Conservation (phyloP, 1,140 invertebrate species). For the Reticulitermes speratus region DNA sequence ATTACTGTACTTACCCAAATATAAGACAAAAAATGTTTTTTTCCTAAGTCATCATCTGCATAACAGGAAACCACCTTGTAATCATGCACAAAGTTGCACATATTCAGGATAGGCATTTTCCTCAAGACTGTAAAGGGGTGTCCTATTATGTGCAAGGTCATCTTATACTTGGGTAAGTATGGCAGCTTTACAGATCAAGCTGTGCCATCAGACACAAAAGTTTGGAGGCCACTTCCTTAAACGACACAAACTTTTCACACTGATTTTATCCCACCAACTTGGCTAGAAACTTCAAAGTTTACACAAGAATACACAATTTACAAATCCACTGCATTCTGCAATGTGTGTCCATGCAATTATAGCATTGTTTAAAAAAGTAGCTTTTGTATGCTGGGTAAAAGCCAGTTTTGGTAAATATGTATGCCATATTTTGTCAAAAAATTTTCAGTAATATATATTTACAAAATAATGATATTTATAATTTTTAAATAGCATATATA, state of each 20-base stretch:
- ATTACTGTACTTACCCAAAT: no score
- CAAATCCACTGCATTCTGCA: not conserved
- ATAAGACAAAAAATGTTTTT: no score
- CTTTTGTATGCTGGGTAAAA: not conserved
- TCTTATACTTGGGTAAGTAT: no score
- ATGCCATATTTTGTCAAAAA: conserved; percentile 12
- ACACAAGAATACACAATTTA: not conserved
- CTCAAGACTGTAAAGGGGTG: no score
- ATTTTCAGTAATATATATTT: conserved; percentile 10
- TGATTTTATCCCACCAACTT: not conserved
- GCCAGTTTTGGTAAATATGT: conserved; percentile 14
- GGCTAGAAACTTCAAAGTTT: not conserved
- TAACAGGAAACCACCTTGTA: no score
- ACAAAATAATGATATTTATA: conserved; percentile 18
- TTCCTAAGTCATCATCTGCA: no score
- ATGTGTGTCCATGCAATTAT: not conserved
- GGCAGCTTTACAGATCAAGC: no score
- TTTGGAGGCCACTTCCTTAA: not conserved
- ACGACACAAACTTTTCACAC: not conserved
- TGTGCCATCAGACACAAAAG: no score
- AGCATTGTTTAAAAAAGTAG: not conserved
- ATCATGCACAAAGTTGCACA: no score
- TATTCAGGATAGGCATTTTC: no score
- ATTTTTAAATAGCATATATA: conserved; percentile 13
- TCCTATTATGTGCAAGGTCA: no score